These are phyloP conservation scores for Melozone crissalis DNA, from an alignment of 2,113 vertebrate genomes.

Conservation along the genomic window DNA sequence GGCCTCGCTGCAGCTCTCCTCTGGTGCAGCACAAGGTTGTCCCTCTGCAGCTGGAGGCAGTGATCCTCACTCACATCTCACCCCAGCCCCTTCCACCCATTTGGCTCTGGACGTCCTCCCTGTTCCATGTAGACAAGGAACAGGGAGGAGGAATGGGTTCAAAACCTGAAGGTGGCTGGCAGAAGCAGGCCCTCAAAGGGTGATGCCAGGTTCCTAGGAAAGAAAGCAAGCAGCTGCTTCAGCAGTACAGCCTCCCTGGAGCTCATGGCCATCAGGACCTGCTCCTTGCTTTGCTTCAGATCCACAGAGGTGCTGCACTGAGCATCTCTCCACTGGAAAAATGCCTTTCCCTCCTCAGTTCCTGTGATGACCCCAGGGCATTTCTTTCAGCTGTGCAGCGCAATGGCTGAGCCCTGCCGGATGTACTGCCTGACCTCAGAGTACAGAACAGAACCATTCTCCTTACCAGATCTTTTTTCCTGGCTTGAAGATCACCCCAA, in stretches of 20 bases:
- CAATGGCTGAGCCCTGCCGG: fast-evolving
- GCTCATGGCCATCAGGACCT: neutral
- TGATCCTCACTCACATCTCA: fast-evolving
- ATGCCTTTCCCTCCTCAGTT: neutral
- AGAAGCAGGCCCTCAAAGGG: neutral
- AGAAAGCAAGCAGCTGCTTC: neutral
- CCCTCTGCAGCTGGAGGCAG: neutral
- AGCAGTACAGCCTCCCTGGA: neutral
- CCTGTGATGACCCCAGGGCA: neutral
- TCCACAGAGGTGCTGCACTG: neutral
- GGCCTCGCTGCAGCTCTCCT: neutral
- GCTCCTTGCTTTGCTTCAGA: neutral
- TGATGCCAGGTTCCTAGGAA: neutral
- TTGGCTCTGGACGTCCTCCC: neutral
- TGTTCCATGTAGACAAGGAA: neutral
- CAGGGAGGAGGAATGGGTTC: neutral
- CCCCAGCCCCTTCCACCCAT: neutral
- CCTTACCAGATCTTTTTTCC: neutral
- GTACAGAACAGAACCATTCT: neutral
- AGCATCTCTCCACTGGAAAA: neutral
- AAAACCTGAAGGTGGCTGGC: neutral
- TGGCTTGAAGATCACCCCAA: neutral
- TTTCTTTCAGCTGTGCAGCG: neutral
- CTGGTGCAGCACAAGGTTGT: fast-evolving
- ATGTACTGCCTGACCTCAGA: neutral